These are phyloP conservation scores for Palythoa caribaeorum DNA, from an alignment of 92 coral and sea anemone species.

Conservation along the genomic window DNA sequence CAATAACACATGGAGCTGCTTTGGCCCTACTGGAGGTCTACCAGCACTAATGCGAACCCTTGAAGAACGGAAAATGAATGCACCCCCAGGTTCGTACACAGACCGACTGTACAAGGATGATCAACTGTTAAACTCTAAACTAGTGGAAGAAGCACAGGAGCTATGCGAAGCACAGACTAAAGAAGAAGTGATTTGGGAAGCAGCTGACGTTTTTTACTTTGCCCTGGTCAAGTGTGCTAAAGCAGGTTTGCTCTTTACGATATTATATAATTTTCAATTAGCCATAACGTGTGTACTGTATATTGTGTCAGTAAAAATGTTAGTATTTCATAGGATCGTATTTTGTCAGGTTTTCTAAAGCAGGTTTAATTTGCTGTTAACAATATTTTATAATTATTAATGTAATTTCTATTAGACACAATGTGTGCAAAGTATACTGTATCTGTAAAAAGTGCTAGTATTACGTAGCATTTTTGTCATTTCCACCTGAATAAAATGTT, in stretches of 20 bases:
- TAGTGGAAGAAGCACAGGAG: slow-evolving; percentile 61
- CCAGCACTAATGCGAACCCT: slow-evolving; percentile 57
- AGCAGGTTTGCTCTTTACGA: slow-evolving; percentile 39
- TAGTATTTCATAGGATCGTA: no score
- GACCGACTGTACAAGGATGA: slow-evolving; percentile 63
- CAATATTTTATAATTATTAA: no score
- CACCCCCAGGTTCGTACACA: slow-evolving; percentile 69
- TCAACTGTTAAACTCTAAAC: slow-evolving; percentile 54
- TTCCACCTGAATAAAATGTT: no score
- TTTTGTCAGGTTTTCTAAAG: no score
- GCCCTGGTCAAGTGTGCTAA: slow-evolving; percentile 67
- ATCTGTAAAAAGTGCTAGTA: no score
- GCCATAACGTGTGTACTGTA: no score
- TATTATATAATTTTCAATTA: no score
- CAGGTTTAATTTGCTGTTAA: no score
- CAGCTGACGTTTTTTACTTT: slow-evolving; percentile 67
- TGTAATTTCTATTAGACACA: no score
- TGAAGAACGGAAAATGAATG: slow-evolving; percentile 48
- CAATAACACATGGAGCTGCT: slow-evolving; percentile 60
- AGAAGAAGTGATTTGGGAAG: slow-evolving; percentile 63
- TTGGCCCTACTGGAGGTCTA: slow-evolving; percentile 48
- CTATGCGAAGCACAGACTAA: slow-evolving; percentile 63
- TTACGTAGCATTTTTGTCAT: no score
- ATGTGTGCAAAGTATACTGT: no score
- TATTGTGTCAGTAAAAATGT: no score